These are phyloP conservation scores for Iselma pallidipennis DNA, from an alignment of 2,888 invertebrate genomes.

Conservation along the genomic window DNA sequence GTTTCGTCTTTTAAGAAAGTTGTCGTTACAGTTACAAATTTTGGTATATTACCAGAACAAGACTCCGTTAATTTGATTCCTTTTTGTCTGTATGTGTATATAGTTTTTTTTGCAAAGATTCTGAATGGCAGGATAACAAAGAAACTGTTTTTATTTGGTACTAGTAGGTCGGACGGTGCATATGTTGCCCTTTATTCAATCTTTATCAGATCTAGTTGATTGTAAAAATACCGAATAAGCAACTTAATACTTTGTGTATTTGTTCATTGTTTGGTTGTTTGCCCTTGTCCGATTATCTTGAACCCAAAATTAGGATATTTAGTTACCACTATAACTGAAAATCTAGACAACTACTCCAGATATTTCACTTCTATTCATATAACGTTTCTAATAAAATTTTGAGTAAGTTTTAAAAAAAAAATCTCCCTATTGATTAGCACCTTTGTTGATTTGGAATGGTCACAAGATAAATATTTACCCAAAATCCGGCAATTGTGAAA, in stretches of 20 bases:
- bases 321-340: conserved; percentile 27
- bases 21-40: too few relatives aligned
- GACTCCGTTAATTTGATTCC: background rate
- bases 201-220: conserved; percentile 36
- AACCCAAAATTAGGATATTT: conserved; percentile 38
- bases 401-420: too few relatives aligned
- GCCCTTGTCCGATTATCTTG: conserved; percentile 37
- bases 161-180: conserved; percentile 23
- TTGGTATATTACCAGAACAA: too few relatives aligned
- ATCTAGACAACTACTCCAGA: background rate
- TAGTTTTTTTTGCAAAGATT: background rate
- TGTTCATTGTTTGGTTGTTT: conserved; percentile 37
- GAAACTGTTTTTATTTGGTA: conserved; percentile 24
- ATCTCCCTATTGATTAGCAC: background rate
- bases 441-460: background rate
- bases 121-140: background rate
- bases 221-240: conserved; percentile 41
- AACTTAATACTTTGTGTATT: conserved; percentile 39
- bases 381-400: background rate
- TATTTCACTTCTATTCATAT: background rate
- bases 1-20: too few relatives aligned
- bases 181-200: conserved; percentile 28
- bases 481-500: background rate
- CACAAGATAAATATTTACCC: background rate
- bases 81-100: background rate